Evolutionary conservation across 1,140 invertebrate species (phyloP).

Genomic region (Wiebesia pumilae): DNA sequence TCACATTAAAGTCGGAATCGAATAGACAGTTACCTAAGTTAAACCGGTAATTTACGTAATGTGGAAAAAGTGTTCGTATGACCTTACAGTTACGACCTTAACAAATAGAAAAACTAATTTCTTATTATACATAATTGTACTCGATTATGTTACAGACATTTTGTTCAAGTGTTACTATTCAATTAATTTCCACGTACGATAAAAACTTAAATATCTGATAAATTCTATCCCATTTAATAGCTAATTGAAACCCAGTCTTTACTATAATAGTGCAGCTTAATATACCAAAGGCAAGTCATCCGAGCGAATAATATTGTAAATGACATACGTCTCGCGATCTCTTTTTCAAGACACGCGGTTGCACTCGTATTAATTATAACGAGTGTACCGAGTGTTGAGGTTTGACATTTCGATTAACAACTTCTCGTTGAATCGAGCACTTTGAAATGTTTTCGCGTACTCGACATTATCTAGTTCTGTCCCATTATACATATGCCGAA

Average conservation of each 20-base stretch:
- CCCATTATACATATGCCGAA: neutral
- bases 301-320: slow-evolving; percentile 17
- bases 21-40: neutral
- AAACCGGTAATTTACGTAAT: neutral
- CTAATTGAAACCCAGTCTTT: neutral
- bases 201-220: neutral
- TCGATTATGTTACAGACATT: no score
- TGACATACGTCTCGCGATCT: slow-evolving; percentile 1
- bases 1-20: neutral
- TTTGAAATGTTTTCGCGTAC: neutral
- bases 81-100: neutral
- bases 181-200: neutral
- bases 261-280: neutral
- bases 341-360: neutral
- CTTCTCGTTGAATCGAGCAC: slow-evolving; percentile 23
- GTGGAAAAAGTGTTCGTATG: no score
- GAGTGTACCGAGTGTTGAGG: slow-evolving; percentile 18
- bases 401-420: slow-evolving; percentile 42
- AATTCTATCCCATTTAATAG: neutral
- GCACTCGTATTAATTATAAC: slow-evolving; percentile 34
- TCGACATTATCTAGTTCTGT: neutral
- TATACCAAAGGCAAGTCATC: neutral
- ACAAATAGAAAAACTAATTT: neutral
- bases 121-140: neutral
- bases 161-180: no score